A percentile compares a stretch with the other conserved stretches of the same genome.
phyloP scores from a whole-genome alignment of 1,140 invertebrate genomes.

The Drosophila mayri region DNA sequence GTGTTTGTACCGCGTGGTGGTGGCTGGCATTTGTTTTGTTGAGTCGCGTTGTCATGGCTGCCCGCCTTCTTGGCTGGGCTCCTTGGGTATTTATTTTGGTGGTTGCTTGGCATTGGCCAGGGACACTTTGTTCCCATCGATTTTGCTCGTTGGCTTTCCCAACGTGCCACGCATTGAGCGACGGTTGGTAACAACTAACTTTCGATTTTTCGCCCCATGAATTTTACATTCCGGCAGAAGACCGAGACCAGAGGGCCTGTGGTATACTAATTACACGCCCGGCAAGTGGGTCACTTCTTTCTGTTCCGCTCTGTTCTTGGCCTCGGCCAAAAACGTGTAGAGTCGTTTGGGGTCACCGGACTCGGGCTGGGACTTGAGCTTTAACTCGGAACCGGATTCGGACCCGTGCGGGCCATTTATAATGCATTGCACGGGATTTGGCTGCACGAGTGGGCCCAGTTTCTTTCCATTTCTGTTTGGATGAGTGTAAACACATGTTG shows the following conservation, averaged over 20 bases:
- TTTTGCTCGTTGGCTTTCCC: constrained; percentile 53
- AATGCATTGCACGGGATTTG: constrained; percentile 75
- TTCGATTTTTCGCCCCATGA: constrained; percentile 77
- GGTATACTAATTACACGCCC: constrained; percentile 64
- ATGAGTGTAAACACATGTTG: constrained; percentile 73
- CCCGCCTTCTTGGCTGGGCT: constrained; percentile 46
- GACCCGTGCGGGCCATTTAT: constrained; percentile 56
- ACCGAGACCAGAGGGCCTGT: not conserved
- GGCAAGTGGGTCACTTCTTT: constrained; percentile 66
- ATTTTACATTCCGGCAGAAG: constrained; percentile 46
- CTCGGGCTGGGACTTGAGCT: constrained; percentile 7
- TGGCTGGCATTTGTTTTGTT: constrained; percentile 67
- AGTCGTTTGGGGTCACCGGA: constrained; percentile 28
- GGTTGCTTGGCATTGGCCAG: constrained; percentile 79
- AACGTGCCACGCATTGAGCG: constrained; percentile 58
- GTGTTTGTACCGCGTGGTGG: constrained; percentile 11
- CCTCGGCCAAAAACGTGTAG: constrained; percentile 20
- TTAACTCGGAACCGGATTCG: not conserved
- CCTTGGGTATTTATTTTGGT: constrained; percentile 58
- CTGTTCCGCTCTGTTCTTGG: constrained; percentile 10
- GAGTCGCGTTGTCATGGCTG: constrained; percentile 69
- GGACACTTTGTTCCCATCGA: constrained; percentile 58
- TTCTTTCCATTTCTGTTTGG: constrained; percentile 32
- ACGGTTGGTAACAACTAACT: constrained; percentile 44
- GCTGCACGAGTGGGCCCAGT: constrained; percentile 69